A percentile compares a stretch with the other conserved stretches of the same genome.
These are phyloP conservation scores for Cinara cedri DNA, from an alignment of 2,888 invertebrate species.

Conservation along the genomic window DNA sequence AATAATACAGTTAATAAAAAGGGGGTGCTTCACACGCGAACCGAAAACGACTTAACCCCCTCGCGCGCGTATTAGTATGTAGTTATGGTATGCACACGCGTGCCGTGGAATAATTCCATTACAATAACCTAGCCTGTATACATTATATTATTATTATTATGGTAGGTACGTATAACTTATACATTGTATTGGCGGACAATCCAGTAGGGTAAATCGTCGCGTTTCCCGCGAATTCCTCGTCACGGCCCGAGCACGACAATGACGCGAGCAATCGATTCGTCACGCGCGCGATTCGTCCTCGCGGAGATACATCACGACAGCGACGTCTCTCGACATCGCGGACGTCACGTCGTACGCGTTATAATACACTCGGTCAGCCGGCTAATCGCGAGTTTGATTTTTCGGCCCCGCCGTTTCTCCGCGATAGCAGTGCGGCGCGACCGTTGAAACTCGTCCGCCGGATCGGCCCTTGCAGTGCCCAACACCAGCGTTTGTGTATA, in stretches of 20 bases:
- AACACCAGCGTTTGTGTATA: no score
- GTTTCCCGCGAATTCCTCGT: slow-evolving; percentile 45
- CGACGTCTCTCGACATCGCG: background rate
- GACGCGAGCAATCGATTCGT: slow-evolving; percentile 32
- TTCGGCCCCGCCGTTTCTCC: background rate
- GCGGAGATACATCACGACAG: background rate
- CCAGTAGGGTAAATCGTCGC: background rate
- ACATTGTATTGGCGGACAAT: background rate
- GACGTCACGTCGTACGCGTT: background rate
- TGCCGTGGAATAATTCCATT: background rate
- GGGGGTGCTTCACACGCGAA: no score
- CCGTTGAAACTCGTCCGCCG: no score
- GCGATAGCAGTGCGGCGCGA: background rate
- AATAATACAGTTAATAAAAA: no score
- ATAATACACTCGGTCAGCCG: background rate
- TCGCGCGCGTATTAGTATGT: no score
- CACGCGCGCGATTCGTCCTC: background rate
- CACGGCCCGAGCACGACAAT: background rate
- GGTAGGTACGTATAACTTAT: no score
- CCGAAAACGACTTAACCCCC: no score
- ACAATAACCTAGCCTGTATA: no score
- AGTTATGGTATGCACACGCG: no score
- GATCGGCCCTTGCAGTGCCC: no score
- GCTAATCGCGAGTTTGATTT: background rate
- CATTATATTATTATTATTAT: no score